phyloP scores from a whole-genome alignment of 2,797 vertebrate genomes.

The Silurus aristotelis region DNA sequence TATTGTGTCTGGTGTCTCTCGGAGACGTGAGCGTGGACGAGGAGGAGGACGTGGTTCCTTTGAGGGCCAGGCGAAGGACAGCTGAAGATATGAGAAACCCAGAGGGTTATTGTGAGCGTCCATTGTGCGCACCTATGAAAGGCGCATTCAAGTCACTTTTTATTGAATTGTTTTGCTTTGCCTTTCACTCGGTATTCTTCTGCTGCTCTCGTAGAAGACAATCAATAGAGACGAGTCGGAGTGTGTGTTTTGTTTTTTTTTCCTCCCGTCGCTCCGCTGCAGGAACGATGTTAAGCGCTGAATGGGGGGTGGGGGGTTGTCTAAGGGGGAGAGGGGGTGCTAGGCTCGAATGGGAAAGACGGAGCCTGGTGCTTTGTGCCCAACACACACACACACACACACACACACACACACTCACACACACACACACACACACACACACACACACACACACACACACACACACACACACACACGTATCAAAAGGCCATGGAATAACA shows the following conservation, averaged over 20 bases:
- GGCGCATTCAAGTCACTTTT: slow-evolving; percentile 79
- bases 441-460: slow-evolving; percentile 29
- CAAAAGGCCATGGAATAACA: slow-evolving; percentile 42
- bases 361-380: slow-evolving; percentile 31
- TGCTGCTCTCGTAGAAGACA: slow-evolving; percentile 69
- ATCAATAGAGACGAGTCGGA: slow-evolving; percentile 76
- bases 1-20: not conserved
- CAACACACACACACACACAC: slow-evolving; percentile 30
- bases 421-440: slow-evolving; percentile 34
- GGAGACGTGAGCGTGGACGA: not conserved
- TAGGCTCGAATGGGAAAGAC: slow-evolving; percentile 48
- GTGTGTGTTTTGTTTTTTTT: slow-evolving; percentile 26
- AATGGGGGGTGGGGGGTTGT: slow-evolving; percentile 62
- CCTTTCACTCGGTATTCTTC: slow-evolving; percentile 74
- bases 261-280: slow-evolving; percentile 63
- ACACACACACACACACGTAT: slow-evolving; percentile 21
- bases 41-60: slow-evolving; percentile 47
- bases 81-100: slow-evolving; percentile 72
- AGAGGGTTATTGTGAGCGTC: slow-evolving; percentile 69
- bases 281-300: slow-evolving; percentile 76
- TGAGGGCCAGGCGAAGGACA: slow-evolving; percentile 66
- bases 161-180: slow-evolving; percentile 78
- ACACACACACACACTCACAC: slow-evolving; percentile 32
- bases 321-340: slow-evolving; percentile 17
- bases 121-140: slow-evolving; percentile 76